phyloP scores from a whole-genome alignment of 2,888 invertebrate genomes.

The Congeria kusceri region DNA sequence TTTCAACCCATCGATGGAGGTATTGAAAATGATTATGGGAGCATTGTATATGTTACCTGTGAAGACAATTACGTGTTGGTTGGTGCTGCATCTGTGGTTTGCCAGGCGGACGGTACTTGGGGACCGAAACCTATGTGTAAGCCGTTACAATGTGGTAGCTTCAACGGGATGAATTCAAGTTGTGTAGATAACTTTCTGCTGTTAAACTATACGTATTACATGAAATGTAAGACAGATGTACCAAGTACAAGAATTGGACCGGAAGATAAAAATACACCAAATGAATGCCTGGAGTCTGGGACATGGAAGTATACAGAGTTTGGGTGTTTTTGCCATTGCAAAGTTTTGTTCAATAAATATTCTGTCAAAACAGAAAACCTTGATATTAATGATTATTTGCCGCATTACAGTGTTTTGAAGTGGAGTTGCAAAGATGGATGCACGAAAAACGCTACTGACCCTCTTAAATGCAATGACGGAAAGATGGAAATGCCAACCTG shows the following conservation, averaged over 20 bases:
- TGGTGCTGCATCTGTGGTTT: neutral
- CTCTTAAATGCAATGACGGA: neutral
- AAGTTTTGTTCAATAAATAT: neutral
- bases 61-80: neutral
- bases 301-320: neutral
- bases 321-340: neutral
- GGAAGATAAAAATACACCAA: neutral
- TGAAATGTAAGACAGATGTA: neutral
- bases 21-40: neutral
- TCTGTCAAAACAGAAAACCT: neutral
- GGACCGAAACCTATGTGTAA: neutral
- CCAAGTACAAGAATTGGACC: neutral
- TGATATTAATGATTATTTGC: neutral
- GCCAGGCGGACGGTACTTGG: slow-evolving; percentile 10
- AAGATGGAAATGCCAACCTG: neutral
- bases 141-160: neutral
- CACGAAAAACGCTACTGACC: neutral
- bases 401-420: neutral
- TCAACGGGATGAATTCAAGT: neutral
- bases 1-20: neutral
- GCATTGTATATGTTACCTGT: neutral
- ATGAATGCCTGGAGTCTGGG: neutral
- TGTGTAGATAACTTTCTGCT: neutral
- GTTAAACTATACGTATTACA: neutral
- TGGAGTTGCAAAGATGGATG: neutral